Base-by-base conservation (phyloP, 2,797 vertebrate species). In the Pipistrellus pipistrellus region DNA sequence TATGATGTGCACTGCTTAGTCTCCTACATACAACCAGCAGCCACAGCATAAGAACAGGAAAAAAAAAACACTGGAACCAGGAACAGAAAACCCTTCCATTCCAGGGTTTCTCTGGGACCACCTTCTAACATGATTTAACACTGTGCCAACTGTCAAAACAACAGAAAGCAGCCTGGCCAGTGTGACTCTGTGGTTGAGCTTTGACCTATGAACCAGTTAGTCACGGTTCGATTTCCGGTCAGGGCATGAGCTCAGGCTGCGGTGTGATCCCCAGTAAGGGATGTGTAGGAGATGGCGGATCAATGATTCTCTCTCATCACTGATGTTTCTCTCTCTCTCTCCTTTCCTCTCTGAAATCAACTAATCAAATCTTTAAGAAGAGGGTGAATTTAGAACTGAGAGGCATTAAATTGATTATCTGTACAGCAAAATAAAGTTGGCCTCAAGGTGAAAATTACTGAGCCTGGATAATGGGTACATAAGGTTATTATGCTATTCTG, bases 311-410 rank as follows among this genome's bases (percentile, higher is more conserved):
- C 25, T 59, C 59, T 62, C 27, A 62, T 62, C 59, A 62, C 5
- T 62, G 59, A 62, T 62, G 27, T 30, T 62, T 62, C 59, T 62
- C 11, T 62, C 59, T 62, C 59, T 59, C 25, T 41, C 38, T 13
- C 57, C 57, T 62, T 62, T 14, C 59, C 12, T 62, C 12, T 62
- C 27, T 62, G 25, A 62, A 62, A 62, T 62, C 12, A 30, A 62
- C 14, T 59, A 62, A 62, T 59, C 57, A 59, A 27, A 59, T 62
- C 27, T 62, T 62, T 62, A 62, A 62, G 15, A 48, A 85, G 64
- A 88, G 30, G 64, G 15, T 89, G 25, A 87, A 62, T 41, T 91
- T 68, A 94, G 66, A 83, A 51, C 4, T 68, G 53, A 93, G 78
- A 90, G 46, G 17, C 25, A 85, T 78, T 77, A 88, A 88, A 90